These are phyloP conservation scores for Drosophila ficusphila DNA, from an alignment of 1,140 invertebrate genomes.

Conservation along the genomic window DNA sequence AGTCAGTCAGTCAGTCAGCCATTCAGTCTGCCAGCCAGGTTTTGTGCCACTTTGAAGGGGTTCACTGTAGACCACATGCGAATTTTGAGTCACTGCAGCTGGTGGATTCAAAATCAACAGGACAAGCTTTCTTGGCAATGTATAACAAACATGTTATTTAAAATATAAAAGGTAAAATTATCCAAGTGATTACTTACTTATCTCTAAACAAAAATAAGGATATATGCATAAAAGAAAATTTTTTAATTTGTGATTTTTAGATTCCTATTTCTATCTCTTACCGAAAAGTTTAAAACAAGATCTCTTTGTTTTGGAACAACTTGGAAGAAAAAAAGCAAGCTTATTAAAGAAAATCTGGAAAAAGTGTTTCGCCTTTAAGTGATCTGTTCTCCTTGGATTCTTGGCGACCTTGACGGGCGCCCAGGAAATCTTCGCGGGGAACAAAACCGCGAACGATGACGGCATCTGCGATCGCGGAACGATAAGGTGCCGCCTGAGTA, in stretches of 20 bases:
- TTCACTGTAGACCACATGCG: constrained; percentile 10
- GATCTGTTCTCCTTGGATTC: neutral
- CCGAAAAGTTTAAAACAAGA: too few relatives aligned
- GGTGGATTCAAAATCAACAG: neutral
- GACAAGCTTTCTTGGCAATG: too few relatives aligned
- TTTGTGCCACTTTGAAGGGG: constrained; percentile 31
- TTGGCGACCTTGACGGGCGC: constrained; percentile 20
- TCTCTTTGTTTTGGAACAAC: too few relatives aligned
- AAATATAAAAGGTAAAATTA: too few relatives aligned
- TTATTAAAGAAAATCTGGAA: neutral
- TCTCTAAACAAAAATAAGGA: too few relatives aligned
- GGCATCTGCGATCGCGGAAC: constrained; percentile 37
- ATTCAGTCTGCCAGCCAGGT: neutral
- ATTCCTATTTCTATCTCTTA: too few relatives aligned
- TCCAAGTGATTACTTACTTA: too few relatives aligned
- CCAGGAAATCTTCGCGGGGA: constrained; percentile 5
- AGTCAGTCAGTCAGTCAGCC: constrained; percentile 2
- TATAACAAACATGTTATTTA: too few relatives aligned
- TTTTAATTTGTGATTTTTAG: too few relatives aligned
- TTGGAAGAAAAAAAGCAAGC: too few relatives aligned
- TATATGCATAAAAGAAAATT: too few relatives aligned
- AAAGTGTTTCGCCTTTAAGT: neutral
- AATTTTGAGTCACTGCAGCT: neutral
- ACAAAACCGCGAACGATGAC: constrained; percentile 23
- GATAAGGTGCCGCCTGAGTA: constrained; percentile 48